Conservation (phyloP, 2,888 invertebrate genomes). For the Morpho achilles region DNA sequence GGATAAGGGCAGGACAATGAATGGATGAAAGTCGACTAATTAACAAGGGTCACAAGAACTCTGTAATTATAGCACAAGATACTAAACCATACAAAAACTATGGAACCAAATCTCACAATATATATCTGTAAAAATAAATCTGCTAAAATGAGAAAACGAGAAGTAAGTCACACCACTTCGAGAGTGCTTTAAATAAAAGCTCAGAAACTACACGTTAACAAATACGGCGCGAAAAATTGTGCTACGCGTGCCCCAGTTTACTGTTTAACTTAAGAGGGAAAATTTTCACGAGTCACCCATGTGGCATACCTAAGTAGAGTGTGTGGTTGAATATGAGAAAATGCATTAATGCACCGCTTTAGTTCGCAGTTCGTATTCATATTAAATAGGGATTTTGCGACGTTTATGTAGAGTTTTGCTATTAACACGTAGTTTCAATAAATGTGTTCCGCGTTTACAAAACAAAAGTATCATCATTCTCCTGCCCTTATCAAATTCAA, state of each 20-base stretch:
- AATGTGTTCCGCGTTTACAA: not conserved
- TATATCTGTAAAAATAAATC: too few species aligned
- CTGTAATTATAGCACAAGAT: too few species aligned
- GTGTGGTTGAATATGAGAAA: constrained; percentile 18
- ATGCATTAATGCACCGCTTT: constrained; percentile 17
- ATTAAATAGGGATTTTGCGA: constrained; percentile 18
- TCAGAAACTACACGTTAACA: not conserved
- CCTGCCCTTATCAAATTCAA: too few species aligned
- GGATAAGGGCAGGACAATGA: too few species aligned
- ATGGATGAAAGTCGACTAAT: too few species aligned
- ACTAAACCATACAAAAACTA: too few species aligned
- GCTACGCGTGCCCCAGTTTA: not conserved
- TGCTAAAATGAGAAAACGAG: too few species aligned
- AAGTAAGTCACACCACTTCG: too few species aligned
- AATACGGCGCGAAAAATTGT: constrained; percentile 1
- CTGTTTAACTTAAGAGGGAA: constrained; percentile 2
- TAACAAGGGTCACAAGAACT: too few species aligned
- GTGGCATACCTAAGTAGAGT: constrained; percentile 10
- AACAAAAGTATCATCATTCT: too few species aligned
- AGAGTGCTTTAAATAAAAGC: too few species aligned
- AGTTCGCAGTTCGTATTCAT: constrained; percentile 16
- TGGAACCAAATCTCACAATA: too few species aligned
- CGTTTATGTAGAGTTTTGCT: constrained; percentile 11
- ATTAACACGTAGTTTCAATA: not conserved
- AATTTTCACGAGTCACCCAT: constrained; percentile 6